Conservation (phyloP, 2,113 vertebrate species). For the Cavia aperea region DNA sequence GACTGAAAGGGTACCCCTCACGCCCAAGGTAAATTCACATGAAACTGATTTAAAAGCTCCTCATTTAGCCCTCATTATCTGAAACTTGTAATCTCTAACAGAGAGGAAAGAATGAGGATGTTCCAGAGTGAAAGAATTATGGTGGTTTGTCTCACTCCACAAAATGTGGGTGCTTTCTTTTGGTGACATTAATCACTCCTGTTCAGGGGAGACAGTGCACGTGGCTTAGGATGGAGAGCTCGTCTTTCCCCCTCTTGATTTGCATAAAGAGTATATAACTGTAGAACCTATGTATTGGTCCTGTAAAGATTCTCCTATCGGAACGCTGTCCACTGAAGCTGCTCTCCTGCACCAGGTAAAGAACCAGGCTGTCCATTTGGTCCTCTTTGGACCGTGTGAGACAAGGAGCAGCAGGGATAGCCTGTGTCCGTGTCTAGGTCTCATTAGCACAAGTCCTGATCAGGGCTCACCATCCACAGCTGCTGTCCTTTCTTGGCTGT, state of each 20-base stretch:
- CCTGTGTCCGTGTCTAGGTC: not conserved
- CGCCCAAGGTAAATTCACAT: not conserved
- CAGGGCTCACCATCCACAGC: not conserved
- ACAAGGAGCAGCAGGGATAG: not conserved
- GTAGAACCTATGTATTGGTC: not conserved
- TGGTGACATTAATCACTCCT: not conserved
- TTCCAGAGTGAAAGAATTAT: not conserved
- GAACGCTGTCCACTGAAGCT: not conserved
- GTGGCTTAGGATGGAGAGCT: rapidly evolving
- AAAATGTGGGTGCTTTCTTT: not conserved
- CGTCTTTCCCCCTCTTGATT: not conserved
- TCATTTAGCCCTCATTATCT: not conserved
- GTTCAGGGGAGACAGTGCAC: rapidly evolving
- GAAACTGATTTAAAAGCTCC: not conserved
- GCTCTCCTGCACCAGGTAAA: not conserved
- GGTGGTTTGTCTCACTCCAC: not conserved
- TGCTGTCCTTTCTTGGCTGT: constrained; percentile 4
- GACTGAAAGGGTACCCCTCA: not conserved
- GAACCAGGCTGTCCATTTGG: not conserved
- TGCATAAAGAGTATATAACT: not conserved
- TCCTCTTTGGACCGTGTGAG: rapidly evolving
- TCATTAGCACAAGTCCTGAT: not conserved
- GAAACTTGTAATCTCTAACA: not conserved
- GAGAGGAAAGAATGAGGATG: not conserved
- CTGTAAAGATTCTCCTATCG: not conserved